Evolutionary conservation across 2,113 vertebrate genomes (phyloP).

Genomic region (Gymnarchus niloticus): DNA sequence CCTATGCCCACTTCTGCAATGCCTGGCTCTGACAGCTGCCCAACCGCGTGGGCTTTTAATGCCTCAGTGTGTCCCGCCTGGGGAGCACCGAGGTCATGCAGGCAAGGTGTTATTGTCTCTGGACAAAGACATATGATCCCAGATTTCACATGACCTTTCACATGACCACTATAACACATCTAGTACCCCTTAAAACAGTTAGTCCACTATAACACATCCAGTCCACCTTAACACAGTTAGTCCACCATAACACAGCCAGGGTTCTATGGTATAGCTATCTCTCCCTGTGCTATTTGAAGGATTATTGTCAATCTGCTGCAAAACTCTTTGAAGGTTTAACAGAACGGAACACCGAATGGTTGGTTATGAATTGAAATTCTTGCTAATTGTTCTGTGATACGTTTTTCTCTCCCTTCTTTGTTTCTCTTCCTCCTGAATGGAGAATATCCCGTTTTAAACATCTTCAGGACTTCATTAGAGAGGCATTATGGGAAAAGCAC

Average conservation of each 20-base stretch:
- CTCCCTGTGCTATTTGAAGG: neutral
- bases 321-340: neutral
- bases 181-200: neutral
- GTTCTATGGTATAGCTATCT: too few species aligned
- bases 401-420: neutral
- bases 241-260: neutral
- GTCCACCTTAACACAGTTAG: neutral
- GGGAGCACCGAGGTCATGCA: neutral
- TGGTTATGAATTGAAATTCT: neutral
- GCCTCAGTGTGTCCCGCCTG: neutral
- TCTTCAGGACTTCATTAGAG: neutral
- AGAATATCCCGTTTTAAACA: conserved; percentile 10
- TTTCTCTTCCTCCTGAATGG: neutral
- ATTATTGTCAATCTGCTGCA: neutral
- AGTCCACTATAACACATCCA: neutral
- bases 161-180: too few species aligned
- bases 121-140: neutral
- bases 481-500: conserved; percentile 3
- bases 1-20: neutral
- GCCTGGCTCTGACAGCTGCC: neutral
- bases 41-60: neutral
- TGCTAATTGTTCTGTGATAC: conserved; percentile 7
- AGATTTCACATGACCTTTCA: too few species aligned
- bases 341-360: neutral
- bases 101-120: neutral